Evolutionary conservation across 1,140 invertebrate genomes (phyloP).

Genomic region (Drosophila sturtevanti): DNA sequence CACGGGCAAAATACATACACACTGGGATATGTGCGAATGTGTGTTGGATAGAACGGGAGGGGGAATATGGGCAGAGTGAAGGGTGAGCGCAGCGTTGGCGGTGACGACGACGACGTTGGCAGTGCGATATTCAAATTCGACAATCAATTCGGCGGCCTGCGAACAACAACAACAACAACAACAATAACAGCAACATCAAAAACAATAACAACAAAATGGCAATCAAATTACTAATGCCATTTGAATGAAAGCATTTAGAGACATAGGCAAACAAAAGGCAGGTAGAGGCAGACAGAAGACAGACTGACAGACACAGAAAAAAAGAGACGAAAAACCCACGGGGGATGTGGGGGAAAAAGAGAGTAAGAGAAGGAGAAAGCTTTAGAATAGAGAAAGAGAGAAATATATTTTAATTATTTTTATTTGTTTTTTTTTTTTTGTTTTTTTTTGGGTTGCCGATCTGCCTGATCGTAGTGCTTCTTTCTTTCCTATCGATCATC

Average conservation of each 20-base stretch:
- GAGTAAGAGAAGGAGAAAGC: background rate
- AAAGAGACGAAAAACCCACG: slow-evolving; percentile 1
- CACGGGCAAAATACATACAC: background rate
- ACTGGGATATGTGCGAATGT: background rate
- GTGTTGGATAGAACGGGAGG: slow-evolving; percentile 4
- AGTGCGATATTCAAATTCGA: slow-evolving; percentile 75
- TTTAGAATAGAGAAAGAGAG: slow-evolving; percentile 12
- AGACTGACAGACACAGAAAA: slow-evolving; percentile 28
- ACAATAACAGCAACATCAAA: slow-evolving; percentile 47
- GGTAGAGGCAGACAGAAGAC: slow-evolving; percentile 18
- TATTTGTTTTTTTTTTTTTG: background rate
- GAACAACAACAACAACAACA: slow-evolving; percentile 71
- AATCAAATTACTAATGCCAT: slow-evolving; percentile 76
- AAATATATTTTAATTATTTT: slow-evolving; percentile 8
- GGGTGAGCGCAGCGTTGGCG: slow-evolving; percentile 40
- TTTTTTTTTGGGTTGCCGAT: background rate
- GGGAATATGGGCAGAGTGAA: slow-evolving; percentile 23
- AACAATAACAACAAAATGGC: slow-evolving; percentile 53
- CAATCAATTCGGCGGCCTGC: slow-evolving; percentile 75
- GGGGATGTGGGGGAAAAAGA: background rate
- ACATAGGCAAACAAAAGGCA: slow-evolving; percentile 24
- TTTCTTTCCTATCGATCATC: too few relatives aligned
- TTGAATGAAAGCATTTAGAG: slow-evolving; percentile 67
- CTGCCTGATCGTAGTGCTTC: background rate
- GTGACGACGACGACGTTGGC: slow-evolving; percentile 31